Percentiles rank a stretch among this genome's conserved stretches.
phyloP scores from a whole-genome alignment of 53 echinoderm and acorn worm species.

The Echinometra lucunter region DNA sequence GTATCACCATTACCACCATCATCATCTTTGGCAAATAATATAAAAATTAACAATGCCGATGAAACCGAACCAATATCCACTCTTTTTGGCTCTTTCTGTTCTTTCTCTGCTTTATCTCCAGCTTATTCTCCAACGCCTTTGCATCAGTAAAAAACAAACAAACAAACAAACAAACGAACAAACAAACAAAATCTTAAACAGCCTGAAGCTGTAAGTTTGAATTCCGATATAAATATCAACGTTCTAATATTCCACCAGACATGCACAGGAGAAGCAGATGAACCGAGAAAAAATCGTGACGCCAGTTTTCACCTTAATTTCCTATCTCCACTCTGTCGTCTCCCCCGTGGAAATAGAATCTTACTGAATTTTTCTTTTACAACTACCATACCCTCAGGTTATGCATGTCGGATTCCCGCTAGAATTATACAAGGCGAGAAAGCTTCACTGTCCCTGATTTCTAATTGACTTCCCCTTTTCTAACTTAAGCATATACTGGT shows the following conservation, averaged over 20 bases:
- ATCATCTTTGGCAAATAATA: too few relatives aligned
- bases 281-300: background rate
- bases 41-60: background rate
- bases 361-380: background rate
- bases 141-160: background rate
- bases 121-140: too few relatives aligned
- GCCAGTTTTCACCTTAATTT: too few relatives aligned
- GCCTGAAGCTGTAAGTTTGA: background rate
- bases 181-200: background rate
- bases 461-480: too few relatives aligned
- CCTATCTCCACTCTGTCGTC: background rate
- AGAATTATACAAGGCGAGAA: background rate
- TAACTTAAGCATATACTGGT: too few relatives aligned
- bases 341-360: background rate
- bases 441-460: too few relatives aligned
- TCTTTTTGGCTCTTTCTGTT: background rate
- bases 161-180: too few relatives aligned
- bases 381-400: background rate
- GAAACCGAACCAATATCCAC: background rate
- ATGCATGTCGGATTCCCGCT: background rate
- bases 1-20: too few relatives aligned
- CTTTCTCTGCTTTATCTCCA: too few relatives aligned
- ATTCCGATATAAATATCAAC: background rate
- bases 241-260: background rate
- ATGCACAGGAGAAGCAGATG: background rate